These are phyloP conservation scores for Cossypha polioptera DNA, from an alignment of 2,797 vertebrate species.

Conservation along the genomic window DNA sequence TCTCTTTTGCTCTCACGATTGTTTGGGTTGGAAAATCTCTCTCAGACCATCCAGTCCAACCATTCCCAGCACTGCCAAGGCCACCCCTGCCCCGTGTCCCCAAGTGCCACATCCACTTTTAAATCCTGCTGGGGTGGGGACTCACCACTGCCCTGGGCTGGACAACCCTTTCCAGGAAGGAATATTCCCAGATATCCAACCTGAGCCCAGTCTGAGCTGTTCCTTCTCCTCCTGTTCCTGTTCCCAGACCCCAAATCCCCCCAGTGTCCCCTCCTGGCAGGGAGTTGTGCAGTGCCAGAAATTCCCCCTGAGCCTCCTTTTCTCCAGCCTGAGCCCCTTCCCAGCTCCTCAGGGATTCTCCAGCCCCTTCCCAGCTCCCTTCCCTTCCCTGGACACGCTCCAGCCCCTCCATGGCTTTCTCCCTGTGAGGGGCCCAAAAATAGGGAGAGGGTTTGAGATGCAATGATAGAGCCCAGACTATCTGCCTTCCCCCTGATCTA, in stretches of 20 bases:
- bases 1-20: neutral
- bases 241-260: neutral
- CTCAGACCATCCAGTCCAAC: neutral
- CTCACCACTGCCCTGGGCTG: neutral
- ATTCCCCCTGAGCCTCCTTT: neutral
- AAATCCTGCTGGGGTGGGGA: neutral
- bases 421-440: neutral
- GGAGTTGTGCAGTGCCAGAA: neutral
- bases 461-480: neutral
- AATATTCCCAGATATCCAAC: neutral
- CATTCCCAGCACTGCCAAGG: neutral
- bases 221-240: neutral
- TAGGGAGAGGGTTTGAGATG: neutral
- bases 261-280: neutral
- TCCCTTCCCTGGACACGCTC: neutral
- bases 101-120: neutral
- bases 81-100: neutral
- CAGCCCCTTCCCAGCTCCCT: neutral
- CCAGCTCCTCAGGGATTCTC: neutral
- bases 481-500: neutral
- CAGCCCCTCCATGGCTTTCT: neutral
- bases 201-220: rapidly evolving
- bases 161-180: neutral
- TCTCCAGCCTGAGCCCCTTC: neutral
- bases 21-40: neutral